Evolutionary conservation across 2,113 vertebrate genomes (phyloP), one percentile per base, ranked within the genome.

Genomic region (Asarcornis scutulata): DNA sequence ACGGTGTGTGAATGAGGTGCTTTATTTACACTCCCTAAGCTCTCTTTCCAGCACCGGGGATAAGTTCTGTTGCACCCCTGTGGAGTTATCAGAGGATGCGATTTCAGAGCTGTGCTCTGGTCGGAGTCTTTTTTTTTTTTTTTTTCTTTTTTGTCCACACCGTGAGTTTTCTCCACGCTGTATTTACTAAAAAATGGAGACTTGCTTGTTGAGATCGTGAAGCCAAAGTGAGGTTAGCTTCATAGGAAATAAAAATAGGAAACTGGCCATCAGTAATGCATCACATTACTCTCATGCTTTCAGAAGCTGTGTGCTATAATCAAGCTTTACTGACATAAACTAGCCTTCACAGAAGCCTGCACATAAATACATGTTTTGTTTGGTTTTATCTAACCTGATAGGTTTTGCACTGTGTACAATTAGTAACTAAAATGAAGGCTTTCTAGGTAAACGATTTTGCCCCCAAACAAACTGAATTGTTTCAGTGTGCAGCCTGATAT

Each of bases 401-500:
- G n/a, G n/a, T n/a, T n/a, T n/a, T n/a, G n/a, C n/a, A n/a, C n/a
- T n/a, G n/a, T n/a, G n/a, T n/a, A n/a, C n/a, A n/a, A n/a, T n/a
- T n/a, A n/a, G n/a, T n/a, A n/a, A 73, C 67, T 66, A 72, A 93
- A 95, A 91, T 69, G 25, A 87, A 81, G 58, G 29, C 23, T 94
- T 88, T 80, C 31, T 74, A 42, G 59, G 53, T 93, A 89, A 90
- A 92, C 20, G 7, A 46, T 60, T 97, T 86, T 96, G 46, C 91
- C 27, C 34, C 48, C 75, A 78, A 91, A 73, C 82, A 23, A 16
- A 64, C 62, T 48, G 13, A 64, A 83, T 29, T 38, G 32, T 81
- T 97, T 93, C 89, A 81, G 8, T 50, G 23, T 62, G n/a, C 77
- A 88, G 89, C 76, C 91, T 75, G 55, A 52, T 96, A 95, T 95